Base-by-base conservation (phyloP, 2,113 vertebrate species). In the Pitta sordida region DNA sequence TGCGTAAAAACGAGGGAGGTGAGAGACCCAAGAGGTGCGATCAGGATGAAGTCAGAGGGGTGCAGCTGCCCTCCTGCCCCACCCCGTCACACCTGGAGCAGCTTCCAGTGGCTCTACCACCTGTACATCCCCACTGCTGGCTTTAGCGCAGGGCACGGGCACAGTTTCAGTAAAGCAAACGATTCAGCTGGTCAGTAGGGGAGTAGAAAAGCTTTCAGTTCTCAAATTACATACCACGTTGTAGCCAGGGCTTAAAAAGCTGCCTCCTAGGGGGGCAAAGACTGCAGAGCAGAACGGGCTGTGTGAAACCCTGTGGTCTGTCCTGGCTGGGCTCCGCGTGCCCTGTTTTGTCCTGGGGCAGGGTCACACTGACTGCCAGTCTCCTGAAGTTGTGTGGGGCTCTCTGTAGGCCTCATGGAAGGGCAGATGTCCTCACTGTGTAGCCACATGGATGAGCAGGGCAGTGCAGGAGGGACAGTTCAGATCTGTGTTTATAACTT, bases 271-370 rank as follows among this genome's bases (percentile, higher is more conserved):
- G 2, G 13, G 34, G 36, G 11, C 62, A 80, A 58, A 69, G 59
- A 23, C 29, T 14, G 2, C 24, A 23, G 77, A 44, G 13, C 39
- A 39, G 43, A 62, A 55, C 41, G 58, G 80, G 49, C 70, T 74
- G 55, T 55, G 34, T 53, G 69, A 30, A 87, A 24, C 44, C 23
- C 65, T 15, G 16, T 36, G 17, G 44, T 14, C 32, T 62, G 80
- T n/a, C 80, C 53, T n/a, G 59, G 52, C 76, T 52, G 26, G 52
- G 74, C 81, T 87, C 62, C 0, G 2, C 49, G 65, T 87, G 93
- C 80, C 84, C 93, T 94, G 89, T 8, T 96, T 90, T 70, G 19
- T 81, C 32, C 88, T 93, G 90, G 73, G 70, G 37, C 46, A 84
- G 84, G 67, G 91, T 94, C 91, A 52, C 75, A 20, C 23, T 15